Evolutionary conservation across 2,113 vertebrate genomes (phyloP).

Genomic region (Prunella fulvescens): DNA sequence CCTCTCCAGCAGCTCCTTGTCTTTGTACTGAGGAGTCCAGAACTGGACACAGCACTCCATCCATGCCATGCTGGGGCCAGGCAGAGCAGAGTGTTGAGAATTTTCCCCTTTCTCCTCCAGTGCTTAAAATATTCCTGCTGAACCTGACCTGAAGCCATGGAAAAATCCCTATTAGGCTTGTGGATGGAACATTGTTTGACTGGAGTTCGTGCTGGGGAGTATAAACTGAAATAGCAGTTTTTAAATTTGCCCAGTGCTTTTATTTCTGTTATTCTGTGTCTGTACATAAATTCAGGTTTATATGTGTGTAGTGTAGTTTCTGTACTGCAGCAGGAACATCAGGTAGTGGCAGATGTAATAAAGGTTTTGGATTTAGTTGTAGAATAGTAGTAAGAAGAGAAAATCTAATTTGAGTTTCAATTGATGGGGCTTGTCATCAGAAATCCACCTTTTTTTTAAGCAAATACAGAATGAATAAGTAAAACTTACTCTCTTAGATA

Average conservation of each 20-base stretch:
- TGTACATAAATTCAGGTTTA: not conserved
- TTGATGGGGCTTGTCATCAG: not conserved
- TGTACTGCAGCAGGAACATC: not conserved
- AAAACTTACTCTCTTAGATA: not conserved
- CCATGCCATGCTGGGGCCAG: not conserved
- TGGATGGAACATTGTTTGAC: not conserved
- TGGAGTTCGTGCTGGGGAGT: not conserved
- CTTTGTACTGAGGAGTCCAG: not conserved
- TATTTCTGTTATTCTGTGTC: not conserved
- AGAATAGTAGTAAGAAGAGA: not conserved
- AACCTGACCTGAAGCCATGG: not conserved
- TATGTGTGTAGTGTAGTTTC: not conserved
- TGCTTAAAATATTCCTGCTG: not conserved
- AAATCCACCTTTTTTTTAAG: not conserved
- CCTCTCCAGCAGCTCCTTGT: not conserved
- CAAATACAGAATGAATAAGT: not conserved
- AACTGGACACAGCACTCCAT: no score
- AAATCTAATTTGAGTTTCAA: not conserved
- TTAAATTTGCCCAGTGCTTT: not conserved
- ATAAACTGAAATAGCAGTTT: not conserved
- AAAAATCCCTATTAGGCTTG: not conserved
- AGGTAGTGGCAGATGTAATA: not conserved
- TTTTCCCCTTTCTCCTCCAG: not conserved
- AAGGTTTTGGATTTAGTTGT: not conserved
- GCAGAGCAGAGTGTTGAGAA: not conserved